Base-by-base conservation (phyloP, 1,140 invertebrate genomes). In the Trissolcus basalis region DNA sequence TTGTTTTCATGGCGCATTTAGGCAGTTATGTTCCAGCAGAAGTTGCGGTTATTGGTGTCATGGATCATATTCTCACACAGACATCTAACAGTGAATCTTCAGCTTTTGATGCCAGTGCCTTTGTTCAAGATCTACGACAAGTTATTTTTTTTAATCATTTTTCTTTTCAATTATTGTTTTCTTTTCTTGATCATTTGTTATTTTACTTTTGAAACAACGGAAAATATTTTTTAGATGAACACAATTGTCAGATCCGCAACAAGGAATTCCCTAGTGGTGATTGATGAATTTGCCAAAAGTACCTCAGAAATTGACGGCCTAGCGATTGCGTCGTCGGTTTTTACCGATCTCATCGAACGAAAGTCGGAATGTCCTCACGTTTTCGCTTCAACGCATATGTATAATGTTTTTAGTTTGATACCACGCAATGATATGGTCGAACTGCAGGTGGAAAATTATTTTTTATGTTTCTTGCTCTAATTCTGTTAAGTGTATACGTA, bases 211-310 rank as follows among this genome's bases (percentile, higher is more conserved):
- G n/a, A n/a, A n/a, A n/a, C n/a, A n/a, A 43, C 51, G 47, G 19
- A 27, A 27, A 27, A 50, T 19, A 12, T 54, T 59, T 85, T 86
- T 43, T 78, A 96, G 94, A 92, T 96, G 87, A 91, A 93, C 9
- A 87, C 91, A 15, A 78, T 73, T 12, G 14, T 60, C 15, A 41
- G 56, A n/a, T 70, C 67, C 5, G 53, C 92, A 0, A 92, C 91
- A 0, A 79, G 86, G 0, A 88, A 89, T 54, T 95, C 95, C 0
- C 82, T 98, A 1, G 89, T 98, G 0, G 90, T 97, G 32, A 90
- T 97, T 47, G 97, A 98, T 87, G 96, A 98, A 87, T 97, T 97
- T 90, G 96, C 96, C 0, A 94, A 94, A 88, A 95, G 95, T 67
- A 98, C 97, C 9, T 89, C 93, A 2, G 92, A 93, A 78, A 85